A percentile compares a stretch with the other conserved stretches of the same genome.
Conservation (phyloP, 2,113 vertebrate species). For the Sylvilagus bachmani region DNA sequence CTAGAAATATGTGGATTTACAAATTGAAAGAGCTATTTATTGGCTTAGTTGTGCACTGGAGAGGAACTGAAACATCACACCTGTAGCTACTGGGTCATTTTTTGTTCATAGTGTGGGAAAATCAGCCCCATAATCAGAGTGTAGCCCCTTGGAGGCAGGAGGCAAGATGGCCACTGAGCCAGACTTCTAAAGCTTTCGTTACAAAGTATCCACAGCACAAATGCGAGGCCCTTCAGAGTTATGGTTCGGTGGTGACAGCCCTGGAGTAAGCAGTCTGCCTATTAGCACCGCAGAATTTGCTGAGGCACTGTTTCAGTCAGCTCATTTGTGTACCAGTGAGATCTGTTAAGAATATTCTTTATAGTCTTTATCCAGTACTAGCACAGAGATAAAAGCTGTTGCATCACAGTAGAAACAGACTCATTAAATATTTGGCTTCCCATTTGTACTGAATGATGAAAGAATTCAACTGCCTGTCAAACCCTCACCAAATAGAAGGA, state of each 20-base stretch:
- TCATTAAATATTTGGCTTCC: slow-evolving; percentile 61
- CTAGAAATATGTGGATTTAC: slow-evolving; percentile 58
- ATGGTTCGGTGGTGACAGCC: not conserved
- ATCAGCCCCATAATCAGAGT: not conserved
- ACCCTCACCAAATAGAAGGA: not conserved
- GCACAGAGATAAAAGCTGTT: slow-evolving; percentile 38
- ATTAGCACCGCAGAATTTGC: not conserved
- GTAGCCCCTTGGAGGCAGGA: not conserved
- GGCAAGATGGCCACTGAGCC: not conserved
- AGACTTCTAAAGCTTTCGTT: slow-evolving; percentile 47
- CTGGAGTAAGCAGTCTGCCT: not conserved
- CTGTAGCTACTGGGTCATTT: slow-evolving; percentile 50
- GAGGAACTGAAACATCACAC: slow-evolving; percentile 26
- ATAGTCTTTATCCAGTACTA: slow-evolving; percentile 20
- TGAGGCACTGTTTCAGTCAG: not conserved
- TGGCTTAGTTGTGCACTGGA: slow-evolving; percentile 45
- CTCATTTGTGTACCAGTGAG: not conserved
- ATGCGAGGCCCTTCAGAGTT: not conserved
- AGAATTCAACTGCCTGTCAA: slow-evolving; percentile 12
- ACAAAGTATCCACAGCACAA: slow-evolving; percentile 47
- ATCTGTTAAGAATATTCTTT: slow-evolving; percentile 44
- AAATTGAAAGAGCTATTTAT: slow-evolving; percentile 60
- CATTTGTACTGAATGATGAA: slow-evolving; percentile 70
- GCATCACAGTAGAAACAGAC: slow-evolving; percentile 21
- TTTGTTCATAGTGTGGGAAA: slow-evolving; percentile 39